Base-by-base conservation (phyloP, 2,797 vertebrate species). In the Cyprinodon diabolis region DNA sequence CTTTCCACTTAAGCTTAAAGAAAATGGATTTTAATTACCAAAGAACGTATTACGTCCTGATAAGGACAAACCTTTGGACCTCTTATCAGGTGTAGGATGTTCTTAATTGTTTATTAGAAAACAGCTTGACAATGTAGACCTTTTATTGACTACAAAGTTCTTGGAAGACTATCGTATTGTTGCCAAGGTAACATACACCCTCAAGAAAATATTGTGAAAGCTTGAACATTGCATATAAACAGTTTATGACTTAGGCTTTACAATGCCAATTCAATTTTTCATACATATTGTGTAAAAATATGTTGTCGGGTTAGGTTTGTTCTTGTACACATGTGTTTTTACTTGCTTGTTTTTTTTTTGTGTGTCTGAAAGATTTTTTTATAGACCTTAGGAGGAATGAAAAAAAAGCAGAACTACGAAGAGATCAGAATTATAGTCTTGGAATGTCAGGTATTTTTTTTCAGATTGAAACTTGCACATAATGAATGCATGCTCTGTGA, bases 381-480 rank as follows among this genome's bases (percentile, higher is more conserved):
- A 54, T 23, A 45, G 47, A 72, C 7, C 7, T 67, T 17, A n/a
- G 15, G 6, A 25, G 71, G 9, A 70, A 52, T 0, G 21, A 57
- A 37, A 49, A 45, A 21, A 55, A 67, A 23, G 66, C 72, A 55
- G 30, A 71, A 57, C 9, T 40, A 30, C 47, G 35, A 13, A 66
- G 4, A 66, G 30, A 51, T 68, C 56, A 54, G 51, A 76, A 10
- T 4, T 54, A n/a, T 72, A 78, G 68, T 65, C 6, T 40, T 43
- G 43, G 80, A 63, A 83, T 86, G 74, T 70, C 37, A 87, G 70
- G 74, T 79, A 86, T 86, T 88, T 79, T 68, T 58, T 68, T 58
- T 30, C 30, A 35, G 25, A 25, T 65, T 13, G 57, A n/a, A 71
- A 66, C 68, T 69, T 23, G 25, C 6, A 15, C 19, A 40, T 68